Evolutionary conservation across 2,888 invertebrate species (phyloP), one percentile per base, ranked within the genome.

Genomic region (Barypeithes pellucidus): DNA sequence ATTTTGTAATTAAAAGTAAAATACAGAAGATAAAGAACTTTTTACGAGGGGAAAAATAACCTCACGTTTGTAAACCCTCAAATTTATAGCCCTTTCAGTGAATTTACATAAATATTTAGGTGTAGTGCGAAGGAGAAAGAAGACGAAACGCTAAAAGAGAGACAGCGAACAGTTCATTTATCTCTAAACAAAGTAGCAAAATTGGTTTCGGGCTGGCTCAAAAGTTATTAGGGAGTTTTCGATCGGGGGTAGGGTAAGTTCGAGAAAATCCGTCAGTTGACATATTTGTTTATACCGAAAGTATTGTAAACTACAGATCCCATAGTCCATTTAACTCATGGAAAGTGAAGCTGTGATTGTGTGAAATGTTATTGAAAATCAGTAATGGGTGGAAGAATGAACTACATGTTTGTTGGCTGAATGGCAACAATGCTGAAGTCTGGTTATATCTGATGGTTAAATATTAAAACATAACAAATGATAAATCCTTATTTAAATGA

Each of bases 171-270:
- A 67, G 67, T 72, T 67, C 72, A 72, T 72, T 72, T 72, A 72
- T 72, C 72, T 67, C 57, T 66, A 72, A 72, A 72, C 72, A 62
- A 54, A 62, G 72, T 67, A 72, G 67, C 67, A 72, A 67, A 72
- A 72, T 72, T 67, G 72, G 72, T 67, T 72, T 67, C 54, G 43
- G 67, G 67, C 62, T 54, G 50, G 72, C 69, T 66, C 66, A 12
- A 60, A 66, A 57, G 62, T 20, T 52, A 65, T 24, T 61, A 65
- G 67, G 16, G 67, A 67, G 61, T 67, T 39, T 72, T 61, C 36
- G 65, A 29, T 29, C 52, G 47, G 8, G 1, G 20, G 2, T 20
- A 47, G 12, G 12, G 7, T 5, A 39, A 29, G 39, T 12, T 8
- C 14, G 16, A 43, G 16, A 16, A 43, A 16, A 43, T 39, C 4